Conservation (phyloP, 2,888 invertebrate species). For the Cosmia pyralina region DNA sequence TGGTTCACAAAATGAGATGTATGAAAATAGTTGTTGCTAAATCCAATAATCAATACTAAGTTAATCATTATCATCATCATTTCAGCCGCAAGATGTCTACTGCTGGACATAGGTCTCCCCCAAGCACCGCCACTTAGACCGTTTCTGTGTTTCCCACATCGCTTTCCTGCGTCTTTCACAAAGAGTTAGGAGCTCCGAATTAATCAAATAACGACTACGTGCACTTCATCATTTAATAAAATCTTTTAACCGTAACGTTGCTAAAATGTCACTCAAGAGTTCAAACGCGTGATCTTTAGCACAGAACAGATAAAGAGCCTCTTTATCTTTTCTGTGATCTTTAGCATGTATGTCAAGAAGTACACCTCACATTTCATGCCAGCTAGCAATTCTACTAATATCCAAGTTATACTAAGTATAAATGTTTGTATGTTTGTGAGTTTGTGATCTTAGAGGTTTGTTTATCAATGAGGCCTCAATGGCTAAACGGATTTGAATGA, state of each 20-base stretch:
- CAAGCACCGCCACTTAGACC: too few relatives aligned
- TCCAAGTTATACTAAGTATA: background rate
- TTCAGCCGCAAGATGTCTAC: too few relatives aligned
- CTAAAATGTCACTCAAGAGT: constrained; percentile 1
- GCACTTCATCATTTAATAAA: background rate
- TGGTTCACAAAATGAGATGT: background rate
- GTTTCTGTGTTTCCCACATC: too few relatives aligned
- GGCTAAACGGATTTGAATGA: background rate
- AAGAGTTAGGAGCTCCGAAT: background rate
- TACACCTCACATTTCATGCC: constrained; percentile 24
- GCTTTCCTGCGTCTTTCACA: too few relatives aligned
- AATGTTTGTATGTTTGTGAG: background rate
- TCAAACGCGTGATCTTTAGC: too few relatives aligned
- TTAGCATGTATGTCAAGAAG: constrained; percentile 13
- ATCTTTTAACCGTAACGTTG: background rate
- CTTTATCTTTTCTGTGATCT: too few relatives aligned
- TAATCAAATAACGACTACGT: background rate
- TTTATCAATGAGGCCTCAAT: background rate
- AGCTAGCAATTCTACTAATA: constrained; percentile 2
- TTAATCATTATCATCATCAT: too few relatives aligned
- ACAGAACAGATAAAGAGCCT: too few relatives aligned
- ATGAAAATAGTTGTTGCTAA: background rate
- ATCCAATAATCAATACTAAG: too few relatives aligned
- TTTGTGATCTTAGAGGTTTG: background rate
- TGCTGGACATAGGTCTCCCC: too few relatives aligned